Base-by-base conservation (phyloP, 2,113 vertebrate genomes). In the Anseranas semipalmata region DNA sequence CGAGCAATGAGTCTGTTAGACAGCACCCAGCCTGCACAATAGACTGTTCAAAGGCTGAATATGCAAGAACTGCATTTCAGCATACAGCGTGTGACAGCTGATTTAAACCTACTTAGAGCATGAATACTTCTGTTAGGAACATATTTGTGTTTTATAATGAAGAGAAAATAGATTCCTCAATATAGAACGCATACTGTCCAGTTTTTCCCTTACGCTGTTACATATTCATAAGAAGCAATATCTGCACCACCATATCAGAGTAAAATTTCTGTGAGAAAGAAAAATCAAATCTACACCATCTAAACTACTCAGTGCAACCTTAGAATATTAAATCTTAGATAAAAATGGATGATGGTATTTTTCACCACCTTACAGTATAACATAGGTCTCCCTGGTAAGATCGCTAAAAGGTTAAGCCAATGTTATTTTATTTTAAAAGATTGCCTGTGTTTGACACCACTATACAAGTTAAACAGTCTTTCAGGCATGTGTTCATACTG, bases 151-250 rank as follows among this genome's bases (percentile, higher is more conserved):
- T 79, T 87, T 35, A 66, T 55, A 77, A 87, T 71, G 55, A 89
- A 58, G 63, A 90, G 50, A 87, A 94, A 95, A 96, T 93, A 91
- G 75, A 82, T 90, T 85, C 66, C 92, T 90, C 83, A 90, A 88
- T 86, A 96, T 63, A 92, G 90, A 94, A 85, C 48, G 67, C 60
- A 71, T 5, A 90, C 78, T 62, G 95, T 76, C 93, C 82, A 62
- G 20, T 74, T 94, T n/a, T 80, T 96, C 77, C 79, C 68, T 95
- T 79, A 80, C 43, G 50, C 68, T 86, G 55, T 46, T 96, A 90
- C 93, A 95, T 92, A 96, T 97, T 92, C 30, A 94, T 93, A 76
- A 74, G 67, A 84, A 93, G 43, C 59, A 83, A 6, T 32, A 93
- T 70, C 78, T 63, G 59, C 45, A 35, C 53, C 37, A 67, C 35